Base-by-base conservation (phyloP, 2,113 vertebrate species). In the Argyrosomus japonicus region DNA sequence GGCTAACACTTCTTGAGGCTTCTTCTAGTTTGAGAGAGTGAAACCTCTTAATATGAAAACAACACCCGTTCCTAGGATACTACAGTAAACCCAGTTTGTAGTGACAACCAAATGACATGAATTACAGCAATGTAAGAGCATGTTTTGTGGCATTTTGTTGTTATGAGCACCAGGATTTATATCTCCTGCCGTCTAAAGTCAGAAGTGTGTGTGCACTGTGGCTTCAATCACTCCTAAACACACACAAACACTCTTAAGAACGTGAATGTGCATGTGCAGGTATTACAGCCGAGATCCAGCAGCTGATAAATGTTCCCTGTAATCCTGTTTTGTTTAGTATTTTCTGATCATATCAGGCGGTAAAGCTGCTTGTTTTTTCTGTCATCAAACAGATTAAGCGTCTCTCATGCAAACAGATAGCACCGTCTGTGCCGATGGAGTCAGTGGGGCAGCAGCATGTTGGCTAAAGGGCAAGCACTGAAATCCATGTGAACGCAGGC, bases 401-500 rank as follows among this genome's bases (percentile, higher is more conserved):
- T 27, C 23, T 29, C 23, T 79, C 57, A 32, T 63, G 27, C 56
- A 47, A 27, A 75, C 77, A 61, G 69, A 76, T 61, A 29, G 29
- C 9, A 29, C 51, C 57, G 18, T 87, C 77, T 74, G 82, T 62
- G 60, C 65, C 21, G 69, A 68, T 72, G 36, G 48, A 78, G 87
- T 88, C 86, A 77, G 57, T 29, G 53, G 68, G 69, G 72, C 17
- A 78, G 78, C 57, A 56, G 65, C 25, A 53, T 90, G 87, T 88
- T 88, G 84, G 87, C 77, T 76, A 77, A 77, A 86, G 81, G 80
- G 25, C 71, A 29, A 13, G 50, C 51, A 70, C 71, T 76, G 51
- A 82, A 68, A 85, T 53, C 83, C 74, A 50, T 84, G 63, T 65
- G 68, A 71, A 51, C 32, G 32, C 79, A 48, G 76, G 74, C 45